Base-by-base conservation (phyloP, 2,113 vertebrate species). In the Sylvietta virens region DNA sequence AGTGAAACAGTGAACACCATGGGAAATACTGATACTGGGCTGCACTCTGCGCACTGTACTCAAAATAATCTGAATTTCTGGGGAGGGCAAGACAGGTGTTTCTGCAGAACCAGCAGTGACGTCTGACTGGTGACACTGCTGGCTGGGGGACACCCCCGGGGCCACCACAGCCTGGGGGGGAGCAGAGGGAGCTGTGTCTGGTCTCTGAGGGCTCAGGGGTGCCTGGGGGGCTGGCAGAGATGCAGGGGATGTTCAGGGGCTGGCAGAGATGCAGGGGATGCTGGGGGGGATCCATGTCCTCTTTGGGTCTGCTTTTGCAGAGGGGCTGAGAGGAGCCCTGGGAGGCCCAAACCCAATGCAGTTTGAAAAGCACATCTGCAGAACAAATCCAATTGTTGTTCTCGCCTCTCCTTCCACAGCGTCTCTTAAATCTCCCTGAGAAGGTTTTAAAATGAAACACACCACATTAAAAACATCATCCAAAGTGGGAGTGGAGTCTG, bases 121-220 rank as follows among this genome's bases (percentile, higher is more conserved):
- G 13, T 50, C 15, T 76, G 54, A 1, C 53, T 19, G 50, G 10
- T 30, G 23, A 7, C 24, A 22, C 20, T 45, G 24, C 67, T 69
- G 71, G 23, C 62, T 18, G 31, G 8, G 57, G 44, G 60, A 24
- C 44, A 19, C 1, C 1, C 45, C 42, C 10, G 11, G 28, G 67
- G 7, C 30, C 6, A 24, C 0, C 42, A 1, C 30, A 4, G 42
- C 3, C 42, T 30, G 39, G 15, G 3, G 61, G 39, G 42, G 10
- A 31, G 39, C 53, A n/a, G 11, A 45, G 73, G 24, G 58, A 37
- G 47, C 33, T 9, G n/a, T 2, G 8, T 5, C 14, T 10, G 39
- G 4, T 16, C 22, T 15, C 62, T 1, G 1, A 27, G 72, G 51
- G 35, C 22, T 33, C 1, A 1, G 16, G 40, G 47, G 15, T 31